Conservation (phyloP, 2,888 invertebrate genomes). For the Drosophila paranaensis region DNA sequence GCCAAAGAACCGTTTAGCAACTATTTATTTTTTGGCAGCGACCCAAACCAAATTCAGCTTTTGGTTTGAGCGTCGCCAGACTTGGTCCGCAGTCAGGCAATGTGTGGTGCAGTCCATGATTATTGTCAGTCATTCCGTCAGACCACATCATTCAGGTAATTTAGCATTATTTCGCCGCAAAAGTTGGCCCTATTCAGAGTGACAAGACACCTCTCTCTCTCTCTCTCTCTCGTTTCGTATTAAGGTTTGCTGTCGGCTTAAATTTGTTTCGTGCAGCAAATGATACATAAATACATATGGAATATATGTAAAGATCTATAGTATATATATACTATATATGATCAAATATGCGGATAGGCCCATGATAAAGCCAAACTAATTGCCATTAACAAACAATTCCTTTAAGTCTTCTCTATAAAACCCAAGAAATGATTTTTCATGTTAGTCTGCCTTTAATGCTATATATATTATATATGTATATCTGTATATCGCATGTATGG, state of each 20-base stretch:
- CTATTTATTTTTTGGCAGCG: conserved; percentile 25
- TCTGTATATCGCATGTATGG: conserved; percentile 46
- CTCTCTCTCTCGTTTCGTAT: not conserved
- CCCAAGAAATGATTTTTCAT: conserved; percentile 28
- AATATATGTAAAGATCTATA: conserved; percentile 9
- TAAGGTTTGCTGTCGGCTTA: conserved; percentile 34
- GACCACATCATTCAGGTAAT: conserved; percentile 52
- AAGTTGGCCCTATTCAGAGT: conserved; percentile 35
- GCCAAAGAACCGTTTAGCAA: conserved; percentile 33
- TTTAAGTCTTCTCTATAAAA: conserved; percentile 7
- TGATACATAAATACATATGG: conserved; percentile 40
- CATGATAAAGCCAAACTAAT: conserved; percentile 44
- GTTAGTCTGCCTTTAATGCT: conserved; percentile 37
- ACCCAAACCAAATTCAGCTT: conserved; percentile 27
- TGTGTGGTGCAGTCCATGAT: conserved; percentile 30
- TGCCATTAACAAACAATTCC: conserved; percentile 24
- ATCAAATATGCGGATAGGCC: conserved; percentile 32
- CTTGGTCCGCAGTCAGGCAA: conserved; percentile 28
- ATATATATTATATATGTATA: conserved; percentile 2
- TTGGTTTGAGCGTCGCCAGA: not conserved
- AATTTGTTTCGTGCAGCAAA: conserved; percentile 56
- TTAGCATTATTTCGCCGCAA: conserved; percentile 59
- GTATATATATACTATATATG: conserved; percentile 2
- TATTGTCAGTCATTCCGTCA: conserved; percentile 46
- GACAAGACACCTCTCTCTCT: not conserved